Evolutionary conservation across 2,113 vertebrate genomes (phyloP).

Genomic region (Cathartes aura): DNA sequence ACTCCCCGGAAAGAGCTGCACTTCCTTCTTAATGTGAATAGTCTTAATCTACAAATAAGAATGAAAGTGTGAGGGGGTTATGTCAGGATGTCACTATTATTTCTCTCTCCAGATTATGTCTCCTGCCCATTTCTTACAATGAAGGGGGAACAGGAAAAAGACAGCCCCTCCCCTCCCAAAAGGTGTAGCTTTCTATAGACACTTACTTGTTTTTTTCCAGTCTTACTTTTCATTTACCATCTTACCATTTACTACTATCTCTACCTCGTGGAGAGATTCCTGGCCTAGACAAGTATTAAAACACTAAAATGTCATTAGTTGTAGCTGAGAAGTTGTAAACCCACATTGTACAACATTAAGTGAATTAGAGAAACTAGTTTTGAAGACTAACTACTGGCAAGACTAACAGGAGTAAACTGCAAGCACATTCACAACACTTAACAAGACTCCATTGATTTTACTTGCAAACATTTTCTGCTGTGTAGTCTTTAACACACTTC

Average conservation of each 20-base stretch:
- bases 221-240: not conserved
- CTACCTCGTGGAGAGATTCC: not conserved
- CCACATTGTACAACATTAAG: not conserved
- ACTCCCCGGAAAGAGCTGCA: not conserved
- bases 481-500: not conserved
- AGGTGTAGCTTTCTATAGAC: not conserved
- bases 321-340: not conserved
- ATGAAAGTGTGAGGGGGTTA: not conserved
- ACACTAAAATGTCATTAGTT: not conserved
- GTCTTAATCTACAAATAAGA: not conserved
- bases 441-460: not conserved
- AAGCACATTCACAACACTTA: not conserved
- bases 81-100: not conserved
- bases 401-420: not conserved
- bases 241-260: not conserved
- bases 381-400: not conserved
- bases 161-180: not conserved
- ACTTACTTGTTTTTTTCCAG: rapidly evolving
- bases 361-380: not conserved
- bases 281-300: not conserved
- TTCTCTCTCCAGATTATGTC: not conserved
- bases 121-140: not conserved
- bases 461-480: not conserved
- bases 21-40: not conserved
- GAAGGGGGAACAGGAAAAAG: rapidly evolving